Base-by-base conservation (phyloP, 2,888 invertebrate genomes). In the Apodemia hepburni region DNA sequence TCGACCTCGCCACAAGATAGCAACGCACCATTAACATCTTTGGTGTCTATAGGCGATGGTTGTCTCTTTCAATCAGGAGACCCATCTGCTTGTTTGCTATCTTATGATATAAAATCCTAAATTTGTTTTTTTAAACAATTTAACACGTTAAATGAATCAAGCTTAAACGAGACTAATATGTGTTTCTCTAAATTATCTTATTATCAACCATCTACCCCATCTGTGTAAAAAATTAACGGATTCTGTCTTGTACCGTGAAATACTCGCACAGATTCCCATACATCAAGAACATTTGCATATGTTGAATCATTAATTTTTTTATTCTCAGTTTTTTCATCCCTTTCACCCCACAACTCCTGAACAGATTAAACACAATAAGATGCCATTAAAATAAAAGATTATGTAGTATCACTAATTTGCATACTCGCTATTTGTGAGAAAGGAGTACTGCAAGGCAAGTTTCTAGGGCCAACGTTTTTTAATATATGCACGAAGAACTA, bases 381-480 rank as follows among this genome's bases (percentile, higher is more conserved):
- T 84, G 83, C 79, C 76, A 89, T 91, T 91, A 91, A 91, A 91
- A 91, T 90, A 91, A 91, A 91, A 87, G 91, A 91, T 88, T 84
- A 84, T 81, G 81, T 79, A 80, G 79, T 77, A 82, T 83, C 76
- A 73, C 66, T 68, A 70, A 90, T 90, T 88, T 90, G 87, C 91
- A 91, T 89, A 87, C 80, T 80, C 75, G 69, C 67, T 70, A 70
- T 72, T 77, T 86, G 85, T 89, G 90, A 86, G 87, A 90, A 90
- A 78, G 73, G 80, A 71, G 80, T 79, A 66, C 79, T 76, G 64
- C 84, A 85, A 79, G 87, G 86, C 75, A 76, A 77, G 66, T 68
- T 65, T 62, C 68, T 79, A 67, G 81, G 84, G 68, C 84, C 81
- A 76, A 69, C 66, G 69, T 70, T 78, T 72, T 78, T 81, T 80